Evolutionary conservation across 2,888 invertebrate species (phyloP), one percentile per base, ranked within the genome.

Genomic region (Odontocolon sp.): DNA sequence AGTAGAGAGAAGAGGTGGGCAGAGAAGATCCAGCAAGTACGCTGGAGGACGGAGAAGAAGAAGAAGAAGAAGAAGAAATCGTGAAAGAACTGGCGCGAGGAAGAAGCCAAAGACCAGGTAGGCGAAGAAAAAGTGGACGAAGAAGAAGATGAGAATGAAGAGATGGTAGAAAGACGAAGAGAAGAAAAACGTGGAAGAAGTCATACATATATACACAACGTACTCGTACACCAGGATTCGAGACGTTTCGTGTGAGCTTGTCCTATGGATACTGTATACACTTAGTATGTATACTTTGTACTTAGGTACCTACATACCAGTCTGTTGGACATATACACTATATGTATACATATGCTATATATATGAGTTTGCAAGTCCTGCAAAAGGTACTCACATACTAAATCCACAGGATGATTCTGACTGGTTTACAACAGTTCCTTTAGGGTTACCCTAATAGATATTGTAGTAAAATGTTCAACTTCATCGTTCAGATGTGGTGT

Each of bases 281-380:
- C 75, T 64, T 52, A 75, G 70, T 64, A 66, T 75, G 75, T 66
- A 66, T 64, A 54, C 50, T 64, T 26, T 59, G 52, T 69, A 64
- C 69, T 69, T 64, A 69, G 57, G 47, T 52, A 52, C 47, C 36
- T 8, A 8, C 8, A 9, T 8, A 2, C 8, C 36, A 3, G 31
- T 54, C 59, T 40, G 59, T 57, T 16, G 31, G 9, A 63, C 50
- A 38, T 52, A 52, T 59, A 57, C 74, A 80, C 67, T 47, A 75
- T 76, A 40, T 33, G 52, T n/a, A 40, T 52, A 59, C 50, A 36
- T 36, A 23, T 28, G 16, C 26, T 38, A 59, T 59, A 33, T 57
- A 47, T 64, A 28, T 40, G 42, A 8, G 33, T 42, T 11, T 67
- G 63, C 77, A 70, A 26, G 47, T n/a, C n/a, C n/a, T n/a, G n/a